These are phyloP conservation scores for Trichacis sp. DNA, from an alignment of 2,888 invertebrate species.

Conservation along the genomic window DNA sequence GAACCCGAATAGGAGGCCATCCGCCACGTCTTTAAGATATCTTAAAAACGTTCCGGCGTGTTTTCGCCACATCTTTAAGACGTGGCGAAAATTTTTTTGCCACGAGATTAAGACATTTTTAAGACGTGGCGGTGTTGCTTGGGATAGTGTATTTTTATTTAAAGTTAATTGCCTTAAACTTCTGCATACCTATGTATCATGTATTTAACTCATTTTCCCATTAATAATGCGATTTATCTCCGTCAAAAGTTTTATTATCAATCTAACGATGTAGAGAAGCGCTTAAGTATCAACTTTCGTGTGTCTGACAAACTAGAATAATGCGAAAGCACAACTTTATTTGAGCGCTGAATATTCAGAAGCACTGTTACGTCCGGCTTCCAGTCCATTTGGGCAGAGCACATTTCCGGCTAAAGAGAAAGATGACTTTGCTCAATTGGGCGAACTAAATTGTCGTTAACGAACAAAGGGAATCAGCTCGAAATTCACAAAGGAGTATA, in stretches of 20 bases:
- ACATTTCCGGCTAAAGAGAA: conserved; percentile 7
- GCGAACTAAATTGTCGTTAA: conserved; percentile 7
- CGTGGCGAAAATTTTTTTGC: too few species aligned
- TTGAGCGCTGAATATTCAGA: conserved; percentile 12
- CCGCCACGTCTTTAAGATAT: too few species aligned
- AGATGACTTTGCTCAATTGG: conserved; percentile 7
- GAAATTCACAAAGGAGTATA: background rate
- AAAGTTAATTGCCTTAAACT: background rate
- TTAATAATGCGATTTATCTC: too few species aligned
- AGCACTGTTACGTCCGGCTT: conserved; percentile 8
- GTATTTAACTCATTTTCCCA: too few species aligned
- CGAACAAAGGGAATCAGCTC: conserved; percentile 4
- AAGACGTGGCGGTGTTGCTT: too few species aligned
- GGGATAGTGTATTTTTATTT: too few species aligned
- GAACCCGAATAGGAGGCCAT: background rate
- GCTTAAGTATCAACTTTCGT: background rate
- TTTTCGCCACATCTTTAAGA: too few species aligned
- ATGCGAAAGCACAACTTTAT: conserved; percentile 7
- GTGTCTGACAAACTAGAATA: conserved; percentile 4
- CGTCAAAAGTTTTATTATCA: background rate
- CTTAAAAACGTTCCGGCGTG: too few species aligned
- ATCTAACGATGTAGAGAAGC: background rate
- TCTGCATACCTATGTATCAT: too few species aligned
- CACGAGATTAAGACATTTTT: too few species aligned
- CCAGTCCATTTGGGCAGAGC: conserved; percentile 6